These are phyloP conservation scores for Cyanoderma ruficeps DNA, from an alignment of 2,113 vertebrate genomes.

Conservation along the genomic window DNA sequence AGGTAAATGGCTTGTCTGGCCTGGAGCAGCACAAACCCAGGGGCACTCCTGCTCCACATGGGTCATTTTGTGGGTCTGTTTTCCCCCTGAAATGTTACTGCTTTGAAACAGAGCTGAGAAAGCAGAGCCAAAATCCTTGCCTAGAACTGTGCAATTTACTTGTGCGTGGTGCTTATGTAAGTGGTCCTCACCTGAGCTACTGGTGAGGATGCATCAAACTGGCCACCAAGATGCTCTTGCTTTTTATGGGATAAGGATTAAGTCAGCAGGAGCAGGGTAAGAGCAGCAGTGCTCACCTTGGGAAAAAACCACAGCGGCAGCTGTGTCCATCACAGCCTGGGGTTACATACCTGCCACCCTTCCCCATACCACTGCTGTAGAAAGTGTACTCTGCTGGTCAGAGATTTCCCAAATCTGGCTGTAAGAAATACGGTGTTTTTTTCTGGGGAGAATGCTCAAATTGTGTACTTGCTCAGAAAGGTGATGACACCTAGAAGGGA, in stretches of 20 bases:
- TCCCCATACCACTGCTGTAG: background rate
- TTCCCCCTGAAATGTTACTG: background rate
- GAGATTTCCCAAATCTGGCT: background rate
- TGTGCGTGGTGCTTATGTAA: background rate
- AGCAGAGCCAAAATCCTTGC: background rate
- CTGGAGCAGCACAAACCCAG: background rate
- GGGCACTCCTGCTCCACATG: background rate
- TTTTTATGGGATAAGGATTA: background rate
- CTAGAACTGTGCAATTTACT: background rate
- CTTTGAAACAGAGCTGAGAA: background rate
- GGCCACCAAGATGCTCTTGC: background rate
- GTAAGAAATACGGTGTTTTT: rapidly evolving
- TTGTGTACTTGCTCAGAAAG: background rate
- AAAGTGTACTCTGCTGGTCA: background rate
- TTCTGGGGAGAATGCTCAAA: background rate
- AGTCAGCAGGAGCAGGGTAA: background rate
- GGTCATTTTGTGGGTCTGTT: background rate
- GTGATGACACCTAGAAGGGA: background rate
- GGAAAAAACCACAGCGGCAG: background rate
- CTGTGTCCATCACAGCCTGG: background rate
- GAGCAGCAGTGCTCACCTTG: background rate
- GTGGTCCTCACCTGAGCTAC: background rate
- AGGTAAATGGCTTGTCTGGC: background rate
- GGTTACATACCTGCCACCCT: background rate
- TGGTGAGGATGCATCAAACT: background rate